These are phyloP conservation scores for Pseudorasbora parva DNA, from an alignment of 2,113 vertebrate species.

Conservation along the genomic window DNA sequence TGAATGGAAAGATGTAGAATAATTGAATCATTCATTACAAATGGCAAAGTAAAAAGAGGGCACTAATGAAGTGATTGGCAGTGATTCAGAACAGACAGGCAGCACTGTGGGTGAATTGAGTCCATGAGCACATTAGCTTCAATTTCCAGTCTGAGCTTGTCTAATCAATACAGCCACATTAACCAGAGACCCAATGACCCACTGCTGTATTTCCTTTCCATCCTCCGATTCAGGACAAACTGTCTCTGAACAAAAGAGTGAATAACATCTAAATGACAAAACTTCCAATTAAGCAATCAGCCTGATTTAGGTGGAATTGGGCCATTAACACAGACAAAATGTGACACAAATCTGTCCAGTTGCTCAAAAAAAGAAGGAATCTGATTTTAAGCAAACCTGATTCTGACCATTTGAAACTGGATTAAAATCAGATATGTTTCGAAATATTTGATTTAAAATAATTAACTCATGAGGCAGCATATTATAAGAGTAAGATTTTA, in stretches of 20 bases:
- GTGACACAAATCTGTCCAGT: neutral
- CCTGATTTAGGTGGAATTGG: neutral
- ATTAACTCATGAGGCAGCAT: neutral
- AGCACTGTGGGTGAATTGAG: constrained; percentile 12
- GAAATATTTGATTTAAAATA: neutral
- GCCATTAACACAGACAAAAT: neutral
- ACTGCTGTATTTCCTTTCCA: neutral
- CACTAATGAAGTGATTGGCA: constrained; percentile 1
- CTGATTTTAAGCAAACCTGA: neutral
- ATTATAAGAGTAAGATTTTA: neutral
- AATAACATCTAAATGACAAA: neutral
- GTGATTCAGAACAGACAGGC: neutral
- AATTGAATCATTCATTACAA: neutral
- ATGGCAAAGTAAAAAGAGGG: neutral
- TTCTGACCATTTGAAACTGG: neutral
- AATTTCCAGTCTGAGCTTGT: constrained; percentile 17
- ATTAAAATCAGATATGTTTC: neutral
- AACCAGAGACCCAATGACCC: constrained; percentile 47
- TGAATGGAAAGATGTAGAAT: neutral
- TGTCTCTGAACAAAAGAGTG: neutral
- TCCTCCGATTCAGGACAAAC: neutral
- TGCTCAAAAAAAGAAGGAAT: neutral
- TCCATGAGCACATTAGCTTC: constrained; percentile 26
- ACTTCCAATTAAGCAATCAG: neutral
- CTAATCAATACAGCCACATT: constrained; percentile 47